Evolutionary conservation across 2,113 vertebrate species (phyloP).

Genomic region (Hepsetus odoe): DNA sequence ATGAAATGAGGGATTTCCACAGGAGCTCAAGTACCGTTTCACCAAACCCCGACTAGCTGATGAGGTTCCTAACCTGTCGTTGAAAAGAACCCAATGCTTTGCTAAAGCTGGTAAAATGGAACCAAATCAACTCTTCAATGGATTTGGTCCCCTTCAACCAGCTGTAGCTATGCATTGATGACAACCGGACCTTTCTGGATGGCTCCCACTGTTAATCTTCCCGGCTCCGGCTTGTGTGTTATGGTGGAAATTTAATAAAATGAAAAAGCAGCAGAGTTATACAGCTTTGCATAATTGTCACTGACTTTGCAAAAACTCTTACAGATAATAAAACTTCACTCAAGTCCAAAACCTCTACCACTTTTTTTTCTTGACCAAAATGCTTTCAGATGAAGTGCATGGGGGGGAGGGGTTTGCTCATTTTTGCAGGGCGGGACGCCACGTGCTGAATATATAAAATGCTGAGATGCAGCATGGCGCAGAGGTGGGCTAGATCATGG

Average conservation of each 20-base stretch:
- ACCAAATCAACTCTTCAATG: constrained; percentile 99
- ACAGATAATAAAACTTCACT: constrained; percentile 3
- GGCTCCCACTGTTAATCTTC: background rate
- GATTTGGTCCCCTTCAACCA: constrained; percentile 99
- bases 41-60: too few relatives aligned
- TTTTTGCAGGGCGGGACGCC: constrained; percentile 6
- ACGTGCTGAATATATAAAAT: constrained; percentile 8
- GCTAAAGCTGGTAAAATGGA: constrained; percentile 99
- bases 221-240: background rate
- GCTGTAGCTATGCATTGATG: constrained; percentile 99
- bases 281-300: background rate
- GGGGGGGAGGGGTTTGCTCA: background rate
- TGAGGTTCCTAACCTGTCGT: background rate
- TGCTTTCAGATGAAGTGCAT: background rate
- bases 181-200: constrained; percentile 60
- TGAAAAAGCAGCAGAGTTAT: background rate
- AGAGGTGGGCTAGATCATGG: constrained; percentile 5
- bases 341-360: background rate
- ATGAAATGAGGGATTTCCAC: background rate
- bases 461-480: constrained; percentile 15
- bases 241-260: background rate
- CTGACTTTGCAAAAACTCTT: background rate
- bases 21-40: background rate
- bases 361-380: background rate
- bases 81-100: constrained; percentile 85